Percentiles rank a stretch among this genome's conserved stretches.
These are phyloP conservation scores for Danionella cerebrum DNA, from an alignment of 2,113 vertebrate genomes.

Conservation along the genomic window DNA sequence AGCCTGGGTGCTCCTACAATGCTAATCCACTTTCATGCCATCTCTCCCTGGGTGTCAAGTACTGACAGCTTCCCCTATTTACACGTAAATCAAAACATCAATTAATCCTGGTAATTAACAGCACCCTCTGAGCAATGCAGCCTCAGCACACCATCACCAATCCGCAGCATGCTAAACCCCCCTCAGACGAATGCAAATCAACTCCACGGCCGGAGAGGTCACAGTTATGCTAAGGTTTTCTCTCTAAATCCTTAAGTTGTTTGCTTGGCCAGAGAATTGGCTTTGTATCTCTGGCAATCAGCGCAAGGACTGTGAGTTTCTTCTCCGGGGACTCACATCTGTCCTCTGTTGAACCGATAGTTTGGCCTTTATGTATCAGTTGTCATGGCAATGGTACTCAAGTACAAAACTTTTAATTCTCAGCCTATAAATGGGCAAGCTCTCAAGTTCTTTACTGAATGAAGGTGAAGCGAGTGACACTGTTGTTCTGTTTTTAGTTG, in stretches of 20 bases:
- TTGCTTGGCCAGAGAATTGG: neutral
- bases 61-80: conserved; percentile 50
- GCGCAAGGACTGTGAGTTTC: neutral
- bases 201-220: neutral
- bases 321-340: neutral
- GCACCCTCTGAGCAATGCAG: conserved; percentile 34
- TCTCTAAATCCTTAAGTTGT: neutral
- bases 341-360: neutral
- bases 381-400: conserved; percentile 18
- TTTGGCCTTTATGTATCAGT: neutral
- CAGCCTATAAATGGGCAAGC: conserved; percentile 8
- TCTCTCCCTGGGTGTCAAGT: conserved; percentile 48
- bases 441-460: neutral
- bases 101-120: conserved; percentile 62
- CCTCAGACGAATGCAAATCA: neutral
- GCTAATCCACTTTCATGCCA: conserved; percentile 66
- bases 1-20: conserved; percentile 54
- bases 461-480: too few species aligned
- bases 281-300: neutral
- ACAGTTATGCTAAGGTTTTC: neutral
- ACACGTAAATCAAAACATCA: conserved; percentile 57
- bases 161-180: neutral
- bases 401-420: conserved; percentile 4
- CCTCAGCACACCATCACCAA: neutral
- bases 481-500: neutral